Base-by-base conservation (phyloP, 2,113 vertebrate genomes). In the Microcebus ravelobensis region DNA sequence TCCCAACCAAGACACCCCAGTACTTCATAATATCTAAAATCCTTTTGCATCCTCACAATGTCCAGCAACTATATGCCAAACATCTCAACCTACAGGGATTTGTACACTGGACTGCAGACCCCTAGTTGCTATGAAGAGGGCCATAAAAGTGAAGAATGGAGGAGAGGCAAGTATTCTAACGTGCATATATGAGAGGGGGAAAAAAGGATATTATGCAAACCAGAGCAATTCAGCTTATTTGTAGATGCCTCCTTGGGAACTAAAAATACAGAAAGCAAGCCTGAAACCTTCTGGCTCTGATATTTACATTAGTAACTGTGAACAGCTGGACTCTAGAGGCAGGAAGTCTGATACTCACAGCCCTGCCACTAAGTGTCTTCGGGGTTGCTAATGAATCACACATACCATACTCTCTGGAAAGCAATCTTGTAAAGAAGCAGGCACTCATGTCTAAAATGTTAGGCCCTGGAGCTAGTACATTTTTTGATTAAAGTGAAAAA, bases 401-500 rank as follows among this genome's bases (percentile, higher is more conserved):
- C 3, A 88, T 2, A 86, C 12, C 42, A 45, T 13, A 34, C 23
- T 86, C 29, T 95, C 61, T 90, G 55, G 48, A 70, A 89, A 91
- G 36, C 68, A 86, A 70, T 63, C 34, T 76, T 73, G 48, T n/a
- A 89, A 93, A 68, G 79, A 94, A 94, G 27, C 11, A 83, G 86
- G 34, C n/a, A 68, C 55, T 95, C 29, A 7, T 59, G 23, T 86
- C 50, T 93, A 77, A 94, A 91, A 90, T 77, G 50, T 81, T 86
- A 87, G 11, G 59, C 8, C 39, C 52, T 95, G n/a, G 14, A 70
- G 39, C 57, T 68, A 92, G 39, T 76, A 88, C 39, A 61, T 90
- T 85, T 65, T 94, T 95, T 92, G 10, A 90, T 92, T 92, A 94
- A 96, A 92, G 83, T 80, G 36, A 65, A 91, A 94, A 94, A 95